Base-by-base conservation (phyloP, 1,140 invertebrate genomes). In the Aphaenogaster floridana region DNA sequence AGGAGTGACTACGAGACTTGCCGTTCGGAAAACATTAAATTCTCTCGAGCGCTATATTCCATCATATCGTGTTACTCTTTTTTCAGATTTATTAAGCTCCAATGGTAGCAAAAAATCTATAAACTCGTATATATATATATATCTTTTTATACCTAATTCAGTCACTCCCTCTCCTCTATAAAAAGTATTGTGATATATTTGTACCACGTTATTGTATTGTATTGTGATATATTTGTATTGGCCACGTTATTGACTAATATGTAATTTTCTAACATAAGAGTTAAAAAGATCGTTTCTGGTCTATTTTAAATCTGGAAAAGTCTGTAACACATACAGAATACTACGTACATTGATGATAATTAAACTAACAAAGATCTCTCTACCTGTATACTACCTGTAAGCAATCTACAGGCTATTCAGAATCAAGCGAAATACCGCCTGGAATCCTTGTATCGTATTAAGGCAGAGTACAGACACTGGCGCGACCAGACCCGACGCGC, bases 361-460 rank as follows among this genome's bases (percentile, higher is more conserved):
- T 84, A 76, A 72, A 34, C 69, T 13, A 50, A 76, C 69, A 61
- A 21, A 54, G 2, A 21, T 80, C 34, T 66, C 11, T 79, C 77
- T 79, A 64, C 59, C 57, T 64, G 76, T 52, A 11, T 17, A 36
- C 63, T 79, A 79, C 36, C 59, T 59, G 52, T 83, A 78, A 45
- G 57, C 50, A 69, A 61, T 64, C 45, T 36, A 48, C 74, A 34
- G 15, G 34, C 28, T 68, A 79, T 87, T 89, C 66, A 54, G 17
- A 28, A 48, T 61, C 42, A 11, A 45, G 9, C 68, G 15, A 76
- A 76, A 76, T 74, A 66, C 9, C 9, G 36, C 5, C 66, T 48
- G 81, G 50, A 86, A 89, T 83, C 39, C 39, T 15, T 36, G 76
- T 79, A 34, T 80, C 45, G 45, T 36, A 57, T 45, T 42, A 77